Evolutionary conservation across 2,888 invertebrate species (phyloP).

Genomic region (Cryptops parisi): DNA sequence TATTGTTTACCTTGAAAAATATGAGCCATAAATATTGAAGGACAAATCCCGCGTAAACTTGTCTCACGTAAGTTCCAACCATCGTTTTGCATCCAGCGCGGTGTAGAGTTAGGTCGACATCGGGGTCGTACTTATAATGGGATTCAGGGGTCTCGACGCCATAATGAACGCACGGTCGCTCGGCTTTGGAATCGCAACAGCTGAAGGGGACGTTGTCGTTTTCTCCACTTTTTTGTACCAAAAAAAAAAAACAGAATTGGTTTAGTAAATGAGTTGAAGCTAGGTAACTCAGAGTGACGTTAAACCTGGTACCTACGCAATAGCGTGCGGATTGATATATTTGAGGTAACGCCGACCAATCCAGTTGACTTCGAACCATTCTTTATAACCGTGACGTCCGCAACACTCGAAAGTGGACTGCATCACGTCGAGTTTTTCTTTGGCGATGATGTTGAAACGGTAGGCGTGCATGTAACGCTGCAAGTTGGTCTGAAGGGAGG

Average conservation of each 20-base stretch:
- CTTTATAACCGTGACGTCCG: neutral
- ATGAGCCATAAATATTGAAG: neutral
- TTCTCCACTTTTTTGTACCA: neutral
- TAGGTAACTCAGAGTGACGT: too few species aligned
- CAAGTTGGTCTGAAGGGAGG: neutral
- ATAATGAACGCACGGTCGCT: conserved; percentile 1
- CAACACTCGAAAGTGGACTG: conserved; percentile 3
- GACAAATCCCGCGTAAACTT: neutral
- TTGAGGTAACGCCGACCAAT: neutral
- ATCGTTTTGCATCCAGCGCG: neutral
- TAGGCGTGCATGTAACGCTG: neutral
- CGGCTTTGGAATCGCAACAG: neutral
- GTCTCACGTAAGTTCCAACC: neutral
- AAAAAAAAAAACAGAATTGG: too few species aligned
- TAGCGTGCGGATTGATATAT: neutral
- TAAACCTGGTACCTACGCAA: neutral
- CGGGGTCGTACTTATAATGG: neutral
- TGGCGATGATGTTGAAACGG: neutral
- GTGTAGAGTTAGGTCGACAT: neutral
- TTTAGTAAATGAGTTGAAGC: too few species aligned
- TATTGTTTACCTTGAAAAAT: neutral
- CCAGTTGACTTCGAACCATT: conserved; percentile 1
- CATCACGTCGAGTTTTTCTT: conserved; percentile 4
- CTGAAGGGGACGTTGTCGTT: conserved; percentile 4
- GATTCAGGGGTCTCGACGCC: neutral